Base-by-base conservation (phyloP, 1,140 invertebrate genomes). In the Stegodyphus mimosarum region DNA sequence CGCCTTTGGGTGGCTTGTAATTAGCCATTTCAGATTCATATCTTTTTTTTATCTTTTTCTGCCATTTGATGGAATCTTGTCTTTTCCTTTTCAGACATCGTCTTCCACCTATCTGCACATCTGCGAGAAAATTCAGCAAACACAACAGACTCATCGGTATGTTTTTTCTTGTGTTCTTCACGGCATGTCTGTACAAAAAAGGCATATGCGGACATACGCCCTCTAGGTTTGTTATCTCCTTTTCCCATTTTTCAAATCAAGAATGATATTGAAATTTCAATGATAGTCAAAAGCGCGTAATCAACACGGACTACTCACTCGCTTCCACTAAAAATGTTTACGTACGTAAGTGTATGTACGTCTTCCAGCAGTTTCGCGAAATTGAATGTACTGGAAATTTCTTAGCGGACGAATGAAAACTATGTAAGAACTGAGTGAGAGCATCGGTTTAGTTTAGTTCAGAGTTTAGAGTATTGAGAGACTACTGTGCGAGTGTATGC, bases 51-150 rank as follows among this genome's bases (percentile, higher is more conserved):
- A 91, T 99, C 98, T 89, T 97, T 96, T 88, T 98, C 97, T 11
- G 99, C 98, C 96, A 99, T 96, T 89, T 99, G 97, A 89, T 99
- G 97, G 93, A 99, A 99, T 88, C 98, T 93, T 89, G 97, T 95
- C 93, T 99, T 99, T 91, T 99, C 98, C 89, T 99, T 98, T 87
- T 99, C 97, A 86, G 94, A 95, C 99, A 99, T 99, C 87, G 97
- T 98, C 97, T 99, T 99, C 99, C 99, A 99, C 91, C 98, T 94
- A 91, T 98, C 96, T 78, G 98, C 96, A 91, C 98, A 99, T 91
- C 99, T 99, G 92, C 97, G 97, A 49, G 98, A 99, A 91, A 99
- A 99, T 89, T 99, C 98, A n/a, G 97, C 95, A 91, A 99, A 99
- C 76, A 99, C 95, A 49, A 99, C 98, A 91, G 96, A 96, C 90